phyloP scores from a whole-genome alignment of 1,140 invertebrate genomes.

The Apis cerana region DNA sequence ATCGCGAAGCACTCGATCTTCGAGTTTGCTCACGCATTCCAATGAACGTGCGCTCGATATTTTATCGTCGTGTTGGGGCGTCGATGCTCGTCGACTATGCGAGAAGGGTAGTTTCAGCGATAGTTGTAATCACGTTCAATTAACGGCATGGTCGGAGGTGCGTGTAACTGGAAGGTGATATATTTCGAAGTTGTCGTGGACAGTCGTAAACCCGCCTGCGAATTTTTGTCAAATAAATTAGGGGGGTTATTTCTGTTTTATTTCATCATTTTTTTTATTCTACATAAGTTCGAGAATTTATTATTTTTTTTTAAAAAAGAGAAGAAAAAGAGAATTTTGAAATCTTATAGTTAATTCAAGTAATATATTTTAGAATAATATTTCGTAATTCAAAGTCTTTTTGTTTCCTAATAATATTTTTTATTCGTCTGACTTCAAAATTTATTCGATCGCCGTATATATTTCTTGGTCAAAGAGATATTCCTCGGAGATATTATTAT shows the following conservation, averaged over 20 bases:
- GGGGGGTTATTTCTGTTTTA: too few species aligned
- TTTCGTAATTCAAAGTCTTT: too few species aligned
- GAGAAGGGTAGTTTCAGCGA: not conserved
- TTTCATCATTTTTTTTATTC: too few species aligned
- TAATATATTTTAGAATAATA: too few species aligned
- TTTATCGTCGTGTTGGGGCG: not conserved
- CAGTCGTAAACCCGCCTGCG: not conserved
- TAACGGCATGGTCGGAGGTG: conserved; percentile 13
- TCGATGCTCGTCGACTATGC: not conserved
- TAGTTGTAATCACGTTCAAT: conserved; percentile 35
- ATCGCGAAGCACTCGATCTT: not conserved
- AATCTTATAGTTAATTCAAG: too few species aligned
- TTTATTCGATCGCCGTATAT: not conserved
- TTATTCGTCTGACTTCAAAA: not conserved
- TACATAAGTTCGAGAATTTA: too few species aligned
- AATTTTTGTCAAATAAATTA: too few species aligned
- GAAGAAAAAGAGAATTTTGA: too few species aligned
- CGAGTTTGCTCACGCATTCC: not conserved
- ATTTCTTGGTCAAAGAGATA: not conserved
- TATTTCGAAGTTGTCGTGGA: conserved; percentile 17
- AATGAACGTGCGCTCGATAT: not conserved
- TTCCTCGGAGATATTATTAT: not conserved
- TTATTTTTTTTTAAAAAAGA: too few species aligned
- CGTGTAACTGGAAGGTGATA: not conserved
- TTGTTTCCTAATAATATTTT: too few species aligned